phyloP scores from a whole-genome alignment of 92 coral and sea anemone species.

The Parazoanthus swiftii region DNA sequence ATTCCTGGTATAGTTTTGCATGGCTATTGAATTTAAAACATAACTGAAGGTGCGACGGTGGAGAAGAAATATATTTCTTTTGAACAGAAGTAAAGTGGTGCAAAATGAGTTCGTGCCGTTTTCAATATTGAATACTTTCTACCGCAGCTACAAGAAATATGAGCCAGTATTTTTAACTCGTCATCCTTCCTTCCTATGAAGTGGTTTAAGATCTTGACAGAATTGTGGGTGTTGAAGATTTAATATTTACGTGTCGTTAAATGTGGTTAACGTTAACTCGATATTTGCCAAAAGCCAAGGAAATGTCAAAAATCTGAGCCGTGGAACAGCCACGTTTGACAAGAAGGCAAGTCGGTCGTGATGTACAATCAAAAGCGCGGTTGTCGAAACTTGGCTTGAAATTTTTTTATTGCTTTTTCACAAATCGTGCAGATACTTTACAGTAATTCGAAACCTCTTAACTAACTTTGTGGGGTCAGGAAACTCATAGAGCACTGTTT shows the following conservation, averaged over 20 bases:
- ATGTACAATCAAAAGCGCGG: neutral
- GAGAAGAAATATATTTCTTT: neutral
- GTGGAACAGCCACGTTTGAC: neutral
- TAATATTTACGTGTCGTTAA: neutral
- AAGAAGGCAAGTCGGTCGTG: neutral
- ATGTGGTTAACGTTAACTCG: neutral
- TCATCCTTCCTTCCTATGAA: neutral
- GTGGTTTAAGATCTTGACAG: constrained; percentile 1
- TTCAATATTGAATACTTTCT: too few relatives aligned
- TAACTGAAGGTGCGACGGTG: neutral
- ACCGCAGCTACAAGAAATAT: neutral
- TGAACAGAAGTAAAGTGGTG: neutral
- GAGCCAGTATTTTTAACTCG: neutral
- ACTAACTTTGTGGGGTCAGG: constrained; percentile 9
- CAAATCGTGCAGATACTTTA: neutral
- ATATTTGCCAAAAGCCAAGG: neutral
- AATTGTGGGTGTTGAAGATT: neutral
- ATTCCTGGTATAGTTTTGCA: neutral
- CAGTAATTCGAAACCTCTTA: constrained; percentile 3
- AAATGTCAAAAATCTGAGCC: neutral
- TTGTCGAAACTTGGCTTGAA: neutral
- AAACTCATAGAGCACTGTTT: constrained; percentile 8
- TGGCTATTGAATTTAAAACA: neutral
- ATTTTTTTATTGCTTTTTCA: neutral
- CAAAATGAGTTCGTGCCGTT: neutral